Evolutionary conservation across 2,113 vertebrate genomes (phyloP).

Genomic region (Ellobius talpinus): DNA sequence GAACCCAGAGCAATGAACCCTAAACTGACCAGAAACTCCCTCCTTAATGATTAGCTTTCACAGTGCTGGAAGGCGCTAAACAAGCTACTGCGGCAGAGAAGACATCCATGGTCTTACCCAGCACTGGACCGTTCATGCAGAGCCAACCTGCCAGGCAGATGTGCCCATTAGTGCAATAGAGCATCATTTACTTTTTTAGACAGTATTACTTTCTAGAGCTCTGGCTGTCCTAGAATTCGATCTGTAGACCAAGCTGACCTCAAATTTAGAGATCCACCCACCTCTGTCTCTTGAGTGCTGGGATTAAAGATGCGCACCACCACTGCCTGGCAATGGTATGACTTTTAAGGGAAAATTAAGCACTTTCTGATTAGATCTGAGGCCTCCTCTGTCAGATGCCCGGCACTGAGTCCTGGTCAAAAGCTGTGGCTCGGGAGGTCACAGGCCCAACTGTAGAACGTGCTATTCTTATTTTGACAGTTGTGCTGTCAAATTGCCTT

Average conservation of each 20-base stretch:
- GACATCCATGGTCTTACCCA: background rate
- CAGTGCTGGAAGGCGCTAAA: background rate
- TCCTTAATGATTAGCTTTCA: background rate
- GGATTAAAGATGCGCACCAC: background rate
- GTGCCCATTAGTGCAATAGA: background rate
- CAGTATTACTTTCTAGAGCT: background rate
- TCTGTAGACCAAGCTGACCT: background rate
- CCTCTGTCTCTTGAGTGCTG: background rate
- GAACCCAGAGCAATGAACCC: background rate
- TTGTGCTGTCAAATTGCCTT: background rate
- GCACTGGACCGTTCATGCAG: background rate
- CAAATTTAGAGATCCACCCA: background rate
- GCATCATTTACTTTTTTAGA: background rate
- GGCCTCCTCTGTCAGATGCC: background rate
- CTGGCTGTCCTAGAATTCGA: too few species aligned
- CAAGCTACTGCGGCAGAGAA: background rate
- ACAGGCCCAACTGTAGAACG: background rate
- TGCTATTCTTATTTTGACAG: background rate
- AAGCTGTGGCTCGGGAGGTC: background rate
- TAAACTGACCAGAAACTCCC: too few species aligned
- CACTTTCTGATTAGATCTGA: background rate
- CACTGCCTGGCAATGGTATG: background rate
- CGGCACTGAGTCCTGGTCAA: background rate
- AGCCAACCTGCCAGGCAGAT: background rate
- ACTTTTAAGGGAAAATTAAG: background rate